phyloP scores from a whole-genome alignment of 2,113 vertebrate species.

The Platichthys flesus region DNA sequence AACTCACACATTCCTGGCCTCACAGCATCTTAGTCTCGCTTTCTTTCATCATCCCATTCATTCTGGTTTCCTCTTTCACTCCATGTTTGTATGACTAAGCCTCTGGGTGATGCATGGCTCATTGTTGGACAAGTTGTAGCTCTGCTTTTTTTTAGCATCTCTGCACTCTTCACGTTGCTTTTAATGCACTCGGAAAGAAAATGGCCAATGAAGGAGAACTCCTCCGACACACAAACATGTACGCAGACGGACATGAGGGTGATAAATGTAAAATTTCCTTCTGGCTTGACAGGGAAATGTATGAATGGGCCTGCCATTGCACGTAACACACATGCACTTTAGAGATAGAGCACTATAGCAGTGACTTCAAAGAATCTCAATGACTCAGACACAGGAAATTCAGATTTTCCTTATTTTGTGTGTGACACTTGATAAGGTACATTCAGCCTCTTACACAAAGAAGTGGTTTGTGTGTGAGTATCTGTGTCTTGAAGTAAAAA shows the following conservation, averaged over 20 bases:
- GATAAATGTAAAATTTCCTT: slow-evolving; percentile 72
- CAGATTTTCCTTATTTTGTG: neutral
- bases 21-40: slow-evolving; percentile 22
- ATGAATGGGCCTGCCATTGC: slow-evolving; percentile 38
- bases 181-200: neutral
- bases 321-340: slow-evolving; percentile 10
- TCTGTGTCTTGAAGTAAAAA: neutral
- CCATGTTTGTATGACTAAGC: slow-evolving; percentile 44
- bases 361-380: slow-evolving; percentile 27
- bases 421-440: neutral
- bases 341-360: slow-evolving; percentile 11
- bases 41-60: slow-evolving; percentile 70
- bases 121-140: slow-evolving; percentile 43
- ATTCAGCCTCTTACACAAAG: neutral
- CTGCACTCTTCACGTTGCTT: slow-evolving; percentile 29
- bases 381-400: neutral
- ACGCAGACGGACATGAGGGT: slow-evolving; percentile 24
- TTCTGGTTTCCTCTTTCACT: slow-evolving; percentile 58
- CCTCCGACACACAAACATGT: neutral
- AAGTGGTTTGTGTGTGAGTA: neutral
- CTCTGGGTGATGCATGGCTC: slow-evolving; percentile 13
- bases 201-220: neutral
- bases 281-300: slow-evolving; percentile 32
- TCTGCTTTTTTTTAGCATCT: slow-evolving; percentile 61
- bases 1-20: slow-evolving; percentile 10